Conservation (phyloP, 2,888 invertebrate genomes). For the Meiosimyza platycephala region DNA sequence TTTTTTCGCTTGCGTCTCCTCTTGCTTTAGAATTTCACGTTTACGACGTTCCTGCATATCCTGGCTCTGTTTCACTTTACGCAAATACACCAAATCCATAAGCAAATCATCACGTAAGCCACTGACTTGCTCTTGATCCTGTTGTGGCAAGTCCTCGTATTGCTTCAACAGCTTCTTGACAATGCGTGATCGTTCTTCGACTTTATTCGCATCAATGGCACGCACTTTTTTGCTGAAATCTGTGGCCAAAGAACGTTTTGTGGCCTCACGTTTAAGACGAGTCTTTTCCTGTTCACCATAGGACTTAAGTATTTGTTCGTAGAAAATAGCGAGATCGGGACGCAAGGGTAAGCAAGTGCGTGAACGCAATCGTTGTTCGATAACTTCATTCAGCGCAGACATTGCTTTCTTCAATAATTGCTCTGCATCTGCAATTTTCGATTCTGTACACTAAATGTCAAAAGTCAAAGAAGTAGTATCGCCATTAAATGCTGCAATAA, state of each 20-base stretch:
- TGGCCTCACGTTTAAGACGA: constrained; percentile 54
- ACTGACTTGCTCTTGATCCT: constrained; percentile 54
- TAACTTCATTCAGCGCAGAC: constrained; percentile 58
- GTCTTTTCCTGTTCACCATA: constrained; percentile 50
- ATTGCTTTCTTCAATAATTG: constrained; percentile 57
- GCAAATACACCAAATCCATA: constrained; percentile 52
- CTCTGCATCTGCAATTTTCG: constrained; percentile 53
- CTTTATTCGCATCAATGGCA: constrained; percentile 47
- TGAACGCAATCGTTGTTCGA: constrained; percentile 59
- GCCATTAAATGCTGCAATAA: neutral
- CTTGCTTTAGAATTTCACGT: constrained; percentile 36
- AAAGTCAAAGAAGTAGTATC: neutral
- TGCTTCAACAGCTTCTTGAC: constrained; percentile 61
- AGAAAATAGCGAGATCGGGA: constrained; percentile 59
- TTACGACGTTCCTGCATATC: constrained; percentile 45
- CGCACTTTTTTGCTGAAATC: constrained; percentile 46
- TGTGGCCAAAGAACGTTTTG: constrained; percentile 32
- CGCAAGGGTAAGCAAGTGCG: constrained; percentile 59
- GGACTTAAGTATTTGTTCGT: constrained; percentile 55
- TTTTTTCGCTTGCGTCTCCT: neutral
- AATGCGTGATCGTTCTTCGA: constrained; percentile 55
- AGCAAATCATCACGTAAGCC: constrained; percentile 55
- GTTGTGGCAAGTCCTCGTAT: constrained; percentile 56
- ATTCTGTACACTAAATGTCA: constrained; percentile 43
- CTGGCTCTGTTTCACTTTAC: constrained; percentile 45